Conservation (phyloP, 1,140 invertebrate species). For the Calephelis virginiensis region DNA sequence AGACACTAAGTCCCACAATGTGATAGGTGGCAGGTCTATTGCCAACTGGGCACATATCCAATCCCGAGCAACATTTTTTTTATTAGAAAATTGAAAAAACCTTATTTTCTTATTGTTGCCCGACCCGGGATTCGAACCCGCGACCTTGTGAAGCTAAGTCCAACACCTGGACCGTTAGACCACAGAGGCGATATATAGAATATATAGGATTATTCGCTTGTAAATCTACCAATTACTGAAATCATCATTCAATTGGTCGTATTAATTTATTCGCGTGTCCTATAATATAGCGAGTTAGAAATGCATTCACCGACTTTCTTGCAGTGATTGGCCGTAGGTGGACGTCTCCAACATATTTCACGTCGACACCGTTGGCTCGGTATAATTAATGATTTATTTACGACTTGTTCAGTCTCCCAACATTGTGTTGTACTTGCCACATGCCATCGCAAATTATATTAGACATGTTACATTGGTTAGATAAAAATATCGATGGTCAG, state of each 20-base stretch:
- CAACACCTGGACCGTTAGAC: no score
- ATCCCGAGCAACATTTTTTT: no score
- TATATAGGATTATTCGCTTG: background rate
- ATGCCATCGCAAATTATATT: background rate
- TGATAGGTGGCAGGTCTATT: no score
- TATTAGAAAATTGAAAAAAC: no score
- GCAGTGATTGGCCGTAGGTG: constrained; percentile 42
- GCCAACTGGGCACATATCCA: no score
- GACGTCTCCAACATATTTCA: constrained; percentile 44
- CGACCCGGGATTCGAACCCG: no score
- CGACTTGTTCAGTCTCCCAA: constrained; percentile 19
- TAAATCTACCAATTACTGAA: background rate
- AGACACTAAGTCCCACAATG: no score
- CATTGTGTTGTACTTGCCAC: constrained; percentile 13
- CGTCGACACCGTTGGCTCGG: constrained; percentile 31
- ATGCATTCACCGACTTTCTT: constrained; percentile 32
- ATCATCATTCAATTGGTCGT: background rate
- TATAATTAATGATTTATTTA: constrained; percentile 49
- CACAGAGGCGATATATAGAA: no score
- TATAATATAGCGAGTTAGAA: constrained; percentile 1
- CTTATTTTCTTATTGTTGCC: no score
- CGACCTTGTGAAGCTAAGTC: no score
- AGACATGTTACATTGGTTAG: no score
- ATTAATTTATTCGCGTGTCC: background rate
- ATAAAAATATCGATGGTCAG: no score